phyloP scores from a whole-genome alignment of 2,888 invertebrate genomes.

The Cryptus armator region DNA sequence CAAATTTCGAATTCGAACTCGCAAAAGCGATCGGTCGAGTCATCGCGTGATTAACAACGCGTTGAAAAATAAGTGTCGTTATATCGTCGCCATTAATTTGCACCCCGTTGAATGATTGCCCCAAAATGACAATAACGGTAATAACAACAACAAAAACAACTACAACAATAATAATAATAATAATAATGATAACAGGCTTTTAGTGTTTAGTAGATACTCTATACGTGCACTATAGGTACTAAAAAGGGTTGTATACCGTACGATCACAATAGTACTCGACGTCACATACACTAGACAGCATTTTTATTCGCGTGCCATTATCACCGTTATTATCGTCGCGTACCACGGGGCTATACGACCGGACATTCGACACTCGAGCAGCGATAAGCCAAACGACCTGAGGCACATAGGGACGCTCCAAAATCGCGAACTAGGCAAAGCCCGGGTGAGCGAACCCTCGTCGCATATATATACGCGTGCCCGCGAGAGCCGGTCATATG shows the following conservation, averaged over 20 bases:
- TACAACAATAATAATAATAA: slow-evolving; percentile 50
- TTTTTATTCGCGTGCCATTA: slow-evolving; percentile 67
- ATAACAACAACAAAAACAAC: slow-evolving; percentile 44
- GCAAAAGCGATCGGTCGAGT: neutral
- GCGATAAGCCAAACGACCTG: slow-evolving; percentile 68
- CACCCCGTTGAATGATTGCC: neutral
- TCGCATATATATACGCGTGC: neutral
- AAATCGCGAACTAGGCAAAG: slow-evolving; percentile 65
- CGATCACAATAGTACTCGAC: slow-evolving; percentile 60
- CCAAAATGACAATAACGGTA: slow-evolving; percentile 13
- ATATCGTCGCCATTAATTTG: slow-evolving; percentile 29
- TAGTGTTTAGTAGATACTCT: slow-evolving; percentile 13
- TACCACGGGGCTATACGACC: slow-evolving; percentile 61
- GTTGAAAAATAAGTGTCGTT: slow-evolving; percentile 19
- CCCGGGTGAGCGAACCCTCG: slow-evolving; percentile 47
- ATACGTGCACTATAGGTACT: slow-evolving; percentile 27
- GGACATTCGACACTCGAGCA: slow-evolving; percentile 68
- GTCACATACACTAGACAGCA: slow-evolving; percentile 60
- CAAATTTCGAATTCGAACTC: neutral
- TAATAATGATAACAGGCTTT: slow-evolving; percentile 31
- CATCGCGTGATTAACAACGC: neutral
- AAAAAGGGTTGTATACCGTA: slow-evolving; percentile 10
- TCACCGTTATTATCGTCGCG: slow-evolving; percentile 65
- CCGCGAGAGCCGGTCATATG: neutral
- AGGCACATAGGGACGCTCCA: slow-evolving; percentile 62